phyloP scores from a whole-genome alignment of 1,140 invertebrate species.

The Chironomus tepperi region DNA sequence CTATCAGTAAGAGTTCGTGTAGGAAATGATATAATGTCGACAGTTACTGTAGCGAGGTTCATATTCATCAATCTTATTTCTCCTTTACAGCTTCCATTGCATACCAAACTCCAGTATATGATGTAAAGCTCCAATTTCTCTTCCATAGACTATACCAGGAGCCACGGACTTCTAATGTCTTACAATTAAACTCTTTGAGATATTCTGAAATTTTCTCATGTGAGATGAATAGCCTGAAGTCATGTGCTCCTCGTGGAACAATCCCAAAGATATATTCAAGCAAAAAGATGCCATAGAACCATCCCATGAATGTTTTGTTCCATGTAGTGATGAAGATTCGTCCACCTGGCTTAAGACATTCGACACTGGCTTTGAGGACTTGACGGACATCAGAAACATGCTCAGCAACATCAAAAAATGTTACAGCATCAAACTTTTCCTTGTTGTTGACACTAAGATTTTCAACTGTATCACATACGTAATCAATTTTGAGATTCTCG shows the following conservation, averaged over 20 bases:
- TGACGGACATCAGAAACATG: conserved; percentile 59
- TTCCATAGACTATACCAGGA: neutral
- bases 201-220: conserved; percentile 56
- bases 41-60: no score
- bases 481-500: conserved; percentile 28
- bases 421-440: conserved; percentile 56
- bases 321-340: conserved; percentile 76
- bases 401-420: conserved; percentile 74
- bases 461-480: conserved; percentile 40
- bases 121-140: neutral
- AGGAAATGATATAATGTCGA: no score
- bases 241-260: conserved; percentile 65
- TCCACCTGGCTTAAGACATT: conserved; percentile 60
- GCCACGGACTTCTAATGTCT: neutral
- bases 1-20: no score
- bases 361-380: conserved; percentile 56
- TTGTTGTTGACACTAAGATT: conserved; percentile 39
- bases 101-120: neutral
- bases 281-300: conserved; percentile 50
- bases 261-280: conserved; percentile 60
- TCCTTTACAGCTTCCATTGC: neutral
- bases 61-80: neutral
- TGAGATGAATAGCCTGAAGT: conserved; percentile 69
- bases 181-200: conserved; percentile 33
- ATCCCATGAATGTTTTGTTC: conserved; percentile 59